Percentiles rank a stretch among this genome's conserved stretches.
These are phyloP conservation scores for Drosophila meridionalis DNA, from an alignment of 2,888 invertebrate species.

Conservation along the genomic window DNA sequence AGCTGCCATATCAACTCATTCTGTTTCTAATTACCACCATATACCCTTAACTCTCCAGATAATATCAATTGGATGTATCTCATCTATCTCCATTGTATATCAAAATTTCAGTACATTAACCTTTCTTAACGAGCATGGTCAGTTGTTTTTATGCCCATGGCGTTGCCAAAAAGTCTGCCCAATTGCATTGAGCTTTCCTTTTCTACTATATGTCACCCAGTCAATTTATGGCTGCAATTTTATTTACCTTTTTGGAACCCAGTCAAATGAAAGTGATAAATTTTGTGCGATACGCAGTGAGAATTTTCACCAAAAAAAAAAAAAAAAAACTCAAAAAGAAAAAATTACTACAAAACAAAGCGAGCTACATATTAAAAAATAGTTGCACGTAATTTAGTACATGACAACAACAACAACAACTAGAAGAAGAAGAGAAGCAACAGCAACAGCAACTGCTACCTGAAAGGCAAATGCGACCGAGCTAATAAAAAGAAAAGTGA, in stretches of 20 bases:
- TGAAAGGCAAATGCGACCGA: constrained; percentile 58
- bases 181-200: constrained; percentile 34
- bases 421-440: constrained; percentile 33
- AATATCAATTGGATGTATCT: not conserved
- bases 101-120: constrained; percentile 16
- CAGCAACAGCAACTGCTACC: constrained; percentile 34
- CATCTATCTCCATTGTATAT: not conserved
- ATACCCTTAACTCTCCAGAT: not conserved
- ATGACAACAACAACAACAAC: constrained; percentile 43
- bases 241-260: constrained; percentile 55
- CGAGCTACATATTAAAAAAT: constrained; percentile 63
- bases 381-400: constrained; percentile 75
- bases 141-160: not conserved
- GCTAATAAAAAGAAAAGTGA: constrained; percentile 66
- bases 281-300: constrained; percentile 56
- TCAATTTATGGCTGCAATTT: constrained; percentile 47
- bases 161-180: constrained; percentile 8
- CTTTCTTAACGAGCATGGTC: not conserved
- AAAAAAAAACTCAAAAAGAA: constrained; percentile 16
- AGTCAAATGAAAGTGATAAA: constrained; percentile 75
- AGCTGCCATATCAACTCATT: not conserved
- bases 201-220: constrained; percentile 36
- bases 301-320: constrained; percentile 64
- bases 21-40: not conserved
- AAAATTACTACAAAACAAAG: constrained; percentile 36